Percentiles rank a stretch among this genome's conserved stretches.
phyloP scores from a whole-genome alignment of 2,797 vertebrate species.

The Rhinella marina region DNA sequence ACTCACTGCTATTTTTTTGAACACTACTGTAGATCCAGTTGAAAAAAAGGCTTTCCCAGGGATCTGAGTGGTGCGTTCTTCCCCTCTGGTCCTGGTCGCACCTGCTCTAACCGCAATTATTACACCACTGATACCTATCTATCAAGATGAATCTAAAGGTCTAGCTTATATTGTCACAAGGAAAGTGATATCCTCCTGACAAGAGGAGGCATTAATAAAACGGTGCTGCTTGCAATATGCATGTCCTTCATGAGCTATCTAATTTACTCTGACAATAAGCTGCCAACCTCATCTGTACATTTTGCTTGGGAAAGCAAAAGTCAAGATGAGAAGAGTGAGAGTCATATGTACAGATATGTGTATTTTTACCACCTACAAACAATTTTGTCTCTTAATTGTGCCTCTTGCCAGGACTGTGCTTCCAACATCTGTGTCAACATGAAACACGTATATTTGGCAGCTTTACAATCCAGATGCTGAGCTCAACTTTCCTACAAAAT shows the following conservation, averaged over 20 bases:
- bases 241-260: neutral
- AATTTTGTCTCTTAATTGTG: constrained; percentile 37
- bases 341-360: constrained; percentile 24
- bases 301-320: constrained; percentile 42
- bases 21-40: too few species aligned
- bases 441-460: constrained; percentile 57
- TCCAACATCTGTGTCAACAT: constrained; percentile 54
- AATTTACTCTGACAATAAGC: constrained; percentile 20
- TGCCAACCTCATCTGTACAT: constrained; percentile 17
- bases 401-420: constrained; percentile 20
- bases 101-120: too few species aligned
- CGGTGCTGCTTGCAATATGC: neutral
- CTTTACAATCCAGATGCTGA: constrained; percentile 59
- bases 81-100: too few species aligned
- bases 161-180: neutral
- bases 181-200: neutral
- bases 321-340: constrained; percentile 17
- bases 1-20: too few species aligned
- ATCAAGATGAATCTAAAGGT: neutral
- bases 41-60: too few species aligned
- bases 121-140: too few species aligned
- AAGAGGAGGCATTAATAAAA: neutral
- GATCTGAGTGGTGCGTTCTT: too few species aligned
- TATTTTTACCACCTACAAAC: constrained; percentile 44
- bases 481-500: constrained; percentile 53